Evolutionary conservation across 2,797 vertebrate species (phyloP).

Genomic region (Alfaro cultratus): DNA sequence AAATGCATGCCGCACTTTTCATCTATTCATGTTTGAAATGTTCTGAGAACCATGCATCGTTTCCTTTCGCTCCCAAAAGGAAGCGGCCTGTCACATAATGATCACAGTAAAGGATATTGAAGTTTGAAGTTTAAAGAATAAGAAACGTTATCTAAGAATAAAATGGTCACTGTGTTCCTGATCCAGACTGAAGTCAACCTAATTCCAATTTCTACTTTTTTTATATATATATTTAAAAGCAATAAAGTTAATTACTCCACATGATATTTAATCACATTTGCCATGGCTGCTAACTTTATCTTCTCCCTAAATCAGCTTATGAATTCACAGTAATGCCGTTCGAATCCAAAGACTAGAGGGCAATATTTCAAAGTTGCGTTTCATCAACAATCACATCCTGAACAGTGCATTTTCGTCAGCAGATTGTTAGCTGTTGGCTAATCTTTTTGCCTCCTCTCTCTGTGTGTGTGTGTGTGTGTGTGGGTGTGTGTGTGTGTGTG

Average conservation of each 20-base stretch:
- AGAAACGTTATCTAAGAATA: not conserved
- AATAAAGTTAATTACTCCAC: constrained; percentile 18
- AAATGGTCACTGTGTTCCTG: constrained; percentile 3
- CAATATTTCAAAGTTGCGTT: constrained; percentile 61
- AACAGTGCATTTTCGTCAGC: constrained; percentile 53
- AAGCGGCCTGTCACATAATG: not conserved
- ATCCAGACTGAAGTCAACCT: not conserved
- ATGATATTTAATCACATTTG: constrained; percentile 52
- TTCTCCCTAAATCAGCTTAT: constrained; percentile 38
- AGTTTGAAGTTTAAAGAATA: not conserved
- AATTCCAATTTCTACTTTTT: not conserved
- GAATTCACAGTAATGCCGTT: constrained; percentile 37
- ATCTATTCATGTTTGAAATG: not conserved
- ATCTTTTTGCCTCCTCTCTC: constrained; percentile 41
- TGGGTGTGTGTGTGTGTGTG: constrained; percentile 8
- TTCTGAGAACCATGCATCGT: not conserved
- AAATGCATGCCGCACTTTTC: not conserved
- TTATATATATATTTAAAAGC: not conserved
- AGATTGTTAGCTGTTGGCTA: constrained; percentile 66
- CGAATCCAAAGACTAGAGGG: constrained; percentile 52
- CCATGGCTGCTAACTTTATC: constrained; percentile 45
- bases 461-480: constrained; percentile 13
- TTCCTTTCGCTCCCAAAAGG: not conserved
- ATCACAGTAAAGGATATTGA: not conserved
- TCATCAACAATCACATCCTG: constrained; percentile 62